Evolutionary conservation across 1,140 invertebrate species (phyloP).

Genomic region (Microvelia longipes): DNA sequence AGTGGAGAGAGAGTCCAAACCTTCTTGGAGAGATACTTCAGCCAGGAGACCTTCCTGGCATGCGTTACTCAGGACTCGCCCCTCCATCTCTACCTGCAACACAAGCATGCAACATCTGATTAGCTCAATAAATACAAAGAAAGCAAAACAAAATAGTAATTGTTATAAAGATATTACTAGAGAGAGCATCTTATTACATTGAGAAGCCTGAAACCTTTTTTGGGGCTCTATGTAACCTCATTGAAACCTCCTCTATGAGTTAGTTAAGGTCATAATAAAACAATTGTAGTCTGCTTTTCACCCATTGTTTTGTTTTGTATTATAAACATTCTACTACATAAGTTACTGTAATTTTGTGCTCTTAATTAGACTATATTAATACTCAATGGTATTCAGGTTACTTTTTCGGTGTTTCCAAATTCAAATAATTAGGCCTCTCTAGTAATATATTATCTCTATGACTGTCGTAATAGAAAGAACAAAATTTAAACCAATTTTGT

Average conservation of each 20-base stretch:
- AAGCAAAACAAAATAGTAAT: too few relatives aligned
- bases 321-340: too few relatives aligned
- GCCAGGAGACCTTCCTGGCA: not conserved
- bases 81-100: conserved; percentile 12
- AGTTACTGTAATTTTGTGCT: too few relatives aligned
- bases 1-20: conserved; percentile 9
- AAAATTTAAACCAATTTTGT: too few relatives aligned
- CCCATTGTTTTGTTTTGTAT: too few relatives aligned
- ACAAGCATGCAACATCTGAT: conserved; percentile 19
- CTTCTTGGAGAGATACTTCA: not conserved
- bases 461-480: too few relatives aligned
- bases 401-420: too few relatives aligned
- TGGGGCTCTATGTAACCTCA: not conserved
- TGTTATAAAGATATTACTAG: not conserved
- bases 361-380: too few relatives aligned
- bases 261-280: not conserved
- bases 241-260: not conserved
- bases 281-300: not conserved
- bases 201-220: not conserved
- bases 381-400: too few relatives aligned
- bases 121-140: too few relatives aligned
- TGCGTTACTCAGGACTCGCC: conserved; percentile 1
- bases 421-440: too few relatives aligned
- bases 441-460: too few relatives aligned
- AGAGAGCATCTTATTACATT: not conserved